Percentiles rank a stretch among this genome's conserved stretches.
Conservation (phyloP, 2,888 invertebrate species). For the Ceriagrion tenellum region DNA sequence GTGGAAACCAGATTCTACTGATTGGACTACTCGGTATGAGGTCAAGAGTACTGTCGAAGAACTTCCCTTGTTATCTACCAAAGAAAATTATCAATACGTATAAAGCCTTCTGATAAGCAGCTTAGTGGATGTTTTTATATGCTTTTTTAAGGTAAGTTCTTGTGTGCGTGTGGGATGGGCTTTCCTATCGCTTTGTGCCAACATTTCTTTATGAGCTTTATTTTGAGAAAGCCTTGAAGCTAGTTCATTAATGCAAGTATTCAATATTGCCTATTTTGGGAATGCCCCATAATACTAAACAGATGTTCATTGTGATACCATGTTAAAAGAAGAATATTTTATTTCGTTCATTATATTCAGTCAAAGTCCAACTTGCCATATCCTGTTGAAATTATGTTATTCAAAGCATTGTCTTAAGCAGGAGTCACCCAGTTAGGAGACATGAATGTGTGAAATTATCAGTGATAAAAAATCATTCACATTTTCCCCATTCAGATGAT, state of each 20-base stretch:
- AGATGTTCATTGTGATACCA: no score
- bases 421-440: no score
- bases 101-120: constrained; percentile 75
- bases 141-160: constrained; percentile 35
- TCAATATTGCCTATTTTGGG: no score
- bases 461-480: no score
- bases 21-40: constrained; percentile 84
- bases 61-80: constrained; percentile 83
- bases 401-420: no score
- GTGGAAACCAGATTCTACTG: constrained; percentile 85
- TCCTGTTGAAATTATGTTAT: no score
- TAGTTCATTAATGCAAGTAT: neutral
- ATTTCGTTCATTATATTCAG: no score
- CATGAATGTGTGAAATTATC: no score
- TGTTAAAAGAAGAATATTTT: no score
- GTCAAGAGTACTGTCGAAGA: constrained; percentile 83
- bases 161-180: neutral
- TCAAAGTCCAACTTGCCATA: no score
- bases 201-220: neutral
- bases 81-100: constrained; percentile 86
- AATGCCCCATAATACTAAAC: no score
- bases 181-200: neutral
- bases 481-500: no score
- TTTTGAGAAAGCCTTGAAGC: neutral
- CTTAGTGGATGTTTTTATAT: constrained; percentile 17